Evolutionary conservation across 2,113 vertebrate species (phyloP), one percentile per base, ranked within the genome.

Genomic region (Epinephelus moara): DNA sequence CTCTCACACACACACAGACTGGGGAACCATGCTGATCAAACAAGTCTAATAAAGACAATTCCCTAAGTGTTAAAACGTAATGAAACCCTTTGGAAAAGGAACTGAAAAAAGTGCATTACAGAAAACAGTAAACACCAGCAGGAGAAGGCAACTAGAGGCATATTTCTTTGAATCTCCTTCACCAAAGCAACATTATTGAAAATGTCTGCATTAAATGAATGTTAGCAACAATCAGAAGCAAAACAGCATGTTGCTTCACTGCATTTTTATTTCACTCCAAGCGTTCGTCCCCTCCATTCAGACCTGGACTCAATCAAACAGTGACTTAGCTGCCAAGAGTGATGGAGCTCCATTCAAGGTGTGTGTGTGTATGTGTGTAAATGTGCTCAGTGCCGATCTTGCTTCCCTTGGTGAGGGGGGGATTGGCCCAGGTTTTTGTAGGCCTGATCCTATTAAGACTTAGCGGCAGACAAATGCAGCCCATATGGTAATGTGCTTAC

Each of bases 401-500:
- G 66, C 49, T 76, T 85, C 81, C 72, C 72, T 85, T 75, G 67
- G 67, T 47, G 62, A 66, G 55, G 69, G 70, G 15, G 37, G 49
- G 57, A 82, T 89, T 88, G 85, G 85, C 75, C 49, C 55, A 64
- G 73, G 85, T 83, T 89, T 81, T 70, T 71, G 63, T 69, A 75
- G 77, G 89, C 79, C 78, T 89, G 90, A 95, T 93, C 92, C 88
- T 88, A 91, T 94, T 92, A 91, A 81, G 84, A 89, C 84, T 88
- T 86, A 85, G 80, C 49, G 14, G 80, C 78, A 91, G 91, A 92
- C 75, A 86, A 82, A 86, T 81, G 70, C 75, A 81, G 78, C 73
- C 80, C 92, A 94, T 91, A 93, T 94, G 94, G 87, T 90, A 85
- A 88, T 89, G 80, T 77, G 84, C 87, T 95, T 86, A 90, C n/a